These are phyloP conservation scores for Myopa testacea DNA, from an alignment of 2,888 invertebrate genomes.

Conservation along the genomic window DNA sequence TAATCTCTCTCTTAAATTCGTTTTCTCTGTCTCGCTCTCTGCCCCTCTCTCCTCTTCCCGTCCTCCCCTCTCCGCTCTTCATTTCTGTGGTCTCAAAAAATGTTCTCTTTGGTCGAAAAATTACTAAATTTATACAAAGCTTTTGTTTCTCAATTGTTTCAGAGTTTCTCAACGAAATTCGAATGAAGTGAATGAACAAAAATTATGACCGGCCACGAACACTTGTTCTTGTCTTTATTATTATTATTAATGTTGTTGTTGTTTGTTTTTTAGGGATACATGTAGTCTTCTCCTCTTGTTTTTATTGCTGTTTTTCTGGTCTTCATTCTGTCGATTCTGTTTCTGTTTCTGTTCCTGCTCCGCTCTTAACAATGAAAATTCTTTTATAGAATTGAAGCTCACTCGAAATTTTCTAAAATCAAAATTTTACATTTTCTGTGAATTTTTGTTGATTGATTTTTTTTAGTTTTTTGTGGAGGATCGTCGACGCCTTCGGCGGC, in stretches of 20 bases:
- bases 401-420: background rate
- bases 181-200: too few relatives aligned
- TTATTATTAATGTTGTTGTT: slow-evolving; percentile 6
- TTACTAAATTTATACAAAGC: background rate
- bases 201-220: background rate
- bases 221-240: slow-evolving; percentile 3
- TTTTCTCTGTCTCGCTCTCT: slow-evolving; percentile 9
- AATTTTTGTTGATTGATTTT: background rate
- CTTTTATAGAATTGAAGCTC: background rate
- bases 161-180: too few relatives aligned
- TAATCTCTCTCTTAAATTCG: background rate
- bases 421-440: background rate
- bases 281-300: background rate
- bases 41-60: slow-evolving; percentile 2
- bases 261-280: slow-evolving; percentile 5
- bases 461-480: too few relatives aligned
- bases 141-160: too few relatives aligned
- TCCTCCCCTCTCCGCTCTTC: background rate
- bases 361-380: background rate
- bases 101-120: background rate
- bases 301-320: background rate
- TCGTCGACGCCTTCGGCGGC: too few relatives aligned
- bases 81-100: background rate
- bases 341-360: background rate
- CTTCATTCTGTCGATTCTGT: background rate